These are phyloP conservation scores for Pollachius pollachius DNA, from an alignment of 2,113 vertebrate genomes.

Conservation along the genomic window DNA sequence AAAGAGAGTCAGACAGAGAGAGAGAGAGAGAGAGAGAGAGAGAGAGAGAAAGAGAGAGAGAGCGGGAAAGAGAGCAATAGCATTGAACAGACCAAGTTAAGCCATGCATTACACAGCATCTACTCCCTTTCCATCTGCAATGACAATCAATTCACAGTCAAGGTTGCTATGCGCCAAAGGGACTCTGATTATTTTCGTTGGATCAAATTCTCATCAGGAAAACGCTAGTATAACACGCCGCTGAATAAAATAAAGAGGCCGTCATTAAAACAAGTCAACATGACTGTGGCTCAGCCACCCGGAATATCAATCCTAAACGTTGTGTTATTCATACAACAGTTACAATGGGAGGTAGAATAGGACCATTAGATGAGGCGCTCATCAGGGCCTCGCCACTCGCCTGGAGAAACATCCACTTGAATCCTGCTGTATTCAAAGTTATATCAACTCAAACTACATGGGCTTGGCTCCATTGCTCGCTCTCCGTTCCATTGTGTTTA, in stretches of 20 bases:
- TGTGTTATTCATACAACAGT: slow-evolving; percentile 54
- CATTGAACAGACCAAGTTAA: slow-evolving; percentile 48
- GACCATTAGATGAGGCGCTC: too few relatives aligned
- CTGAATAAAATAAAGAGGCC: slow-evolving; percentile 50
- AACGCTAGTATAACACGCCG: slow-evolving; percentile 50
- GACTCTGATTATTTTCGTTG: slow-evolving; percentile 55
- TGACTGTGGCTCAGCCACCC: slow-evolving; percentile 47
- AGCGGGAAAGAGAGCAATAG: slow-evolving; percentile 15
- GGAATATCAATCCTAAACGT: slow-evolving; percentile 31
- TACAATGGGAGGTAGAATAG: slow-evolving; percentile 13
- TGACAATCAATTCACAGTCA: slow-evolving; percentile 64
- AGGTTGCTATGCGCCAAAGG: slow-evolving; percentile 59
- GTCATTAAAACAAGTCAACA: slow-evolving; percentile 57
- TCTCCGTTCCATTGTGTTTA: slow-evolving; percentile 22
- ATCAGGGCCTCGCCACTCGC: too few relatives aligned
- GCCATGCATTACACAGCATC: slow-evolving; percentile 56
- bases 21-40: too few relatives aligned
- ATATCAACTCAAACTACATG: neutral
- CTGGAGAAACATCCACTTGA: too few relatives aligned
- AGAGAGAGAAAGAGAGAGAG: neutral
- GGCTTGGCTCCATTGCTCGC: neutral
- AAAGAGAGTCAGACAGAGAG: too few relatives aligned
- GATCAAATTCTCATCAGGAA: slow-evolving; percentile 59
- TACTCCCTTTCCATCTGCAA: slow-evolving; percentile 55
- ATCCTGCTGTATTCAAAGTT: too few relatives aligned